These are phyloP conservation scores for Scophthalmus maximus DNA, from an alignment of 2,113 vertebrate species.

Conservation along the genomic window DNA sequence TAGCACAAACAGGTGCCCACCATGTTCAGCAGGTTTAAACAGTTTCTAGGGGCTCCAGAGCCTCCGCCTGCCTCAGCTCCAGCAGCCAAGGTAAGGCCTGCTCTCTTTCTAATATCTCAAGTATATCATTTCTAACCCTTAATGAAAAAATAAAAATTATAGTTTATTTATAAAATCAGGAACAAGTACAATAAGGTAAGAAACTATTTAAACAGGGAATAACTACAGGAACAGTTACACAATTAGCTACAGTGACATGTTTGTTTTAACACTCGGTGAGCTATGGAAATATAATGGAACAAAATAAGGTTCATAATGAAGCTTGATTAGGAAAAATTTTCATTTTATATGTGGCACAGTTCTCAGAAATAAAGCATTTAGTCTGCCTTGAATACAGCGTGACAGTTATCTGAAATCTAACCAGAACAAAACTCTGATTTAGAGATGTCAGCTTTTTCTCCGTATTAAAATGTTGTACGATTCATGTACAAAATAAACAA, in stretches of 20 bases:
- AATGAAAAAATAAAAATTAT: too few species aligned
- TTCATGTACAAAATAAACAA: background rate
- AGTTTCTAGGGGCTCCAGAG: slow-evolving; percentile 69
- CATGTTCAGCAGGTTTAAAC: slow-evolving; percentile 87
- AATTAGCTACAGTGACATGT: too few species aligned
- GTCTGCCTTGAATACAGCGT: background rate
- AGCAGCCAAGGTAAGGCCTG: slow-evolving; percentile 67
- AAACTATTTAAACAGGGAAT: too few species aligned
- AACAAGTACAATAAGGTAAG: too few species aligned
- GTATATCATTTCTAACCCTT: too few species aligned
- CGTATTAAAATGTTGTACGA: too few species aligned
- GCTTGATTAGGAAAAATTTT: background rate
- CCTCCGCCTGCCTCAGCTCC: slow-evolving; percentile 50
- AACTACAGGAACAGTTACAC: too few species aligned
- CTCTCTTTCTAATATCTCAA: background rate
- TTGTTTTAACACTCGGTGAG: background rate
- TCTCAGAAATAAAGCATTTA: background rate
- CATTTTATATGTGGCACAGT: background rate
- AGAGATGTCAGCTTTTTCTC: too few species aligned
- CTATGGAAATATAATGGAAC: background rate
- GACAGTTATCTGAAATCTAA: background rate
- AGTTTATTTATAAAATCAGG: too few species aligned
- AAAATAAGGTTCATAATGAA: background rate
- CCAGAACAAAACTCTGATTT: background rate
- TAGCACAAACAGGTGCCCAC: slow-evolving; percentile 15